Evolutionary conservation across 2,797 vertebrate species (phyloP), one percentile per base, ranked within the genome.

Genomic region (Lepidocolaptes lacrymiger): DNA sequence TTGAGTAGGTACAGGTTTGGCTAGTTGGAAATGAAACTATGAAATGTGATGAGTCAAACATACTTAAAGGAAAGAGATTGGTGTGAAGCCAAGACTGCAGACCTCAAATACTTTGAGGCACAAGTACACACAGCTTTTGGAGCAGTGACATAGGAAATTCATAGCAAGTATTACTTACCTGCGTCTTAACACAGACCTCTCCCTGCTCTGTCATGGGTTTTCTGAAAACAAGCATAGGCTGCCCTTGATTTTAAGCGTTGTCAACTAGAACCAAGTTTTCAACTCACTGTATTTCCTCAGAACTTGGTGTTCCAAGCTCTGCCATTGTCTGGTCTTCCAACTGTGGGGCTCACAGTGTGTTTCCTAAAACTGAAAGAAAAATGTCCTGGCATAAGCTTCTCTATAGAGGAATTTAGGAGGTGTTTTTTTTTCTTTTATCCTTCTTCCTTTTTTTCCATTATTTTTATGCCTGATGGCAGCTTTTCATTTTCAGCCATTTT

Each of bases 1-100:
- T 73, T 86, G 91, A 93, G 88, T 95, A 82, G 89, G 90, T 96
- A 95, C 98, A 96, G 97, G 98, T 97, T 97, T 96, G 97, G 94
- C 95, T 86, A 95, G 97, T 95, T 97, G 92, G 93, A 97, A 97
- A 96, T 95, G 84, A 92, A 94, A 84, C 97, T 90, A 85, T 92
- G 95, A 96, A 96, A 97, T 91, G 80, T 87, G 96, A 89, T 97
- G 97, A 98, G 96, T 98, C 97, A 97, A 58, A 78, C 76, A 58
- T 92, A 89, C 93, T 95, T 92, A 86, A 93, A 84, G 75, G 51
- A 77, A 77, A 54, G 85, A 84, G 93, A 76, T 48, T 88, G 92
- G 85, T 75, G 63, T 88, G 91, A 82, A 89, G 85, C 85, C 91
- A 80, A 85, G 14, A 73, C 93, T 95, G 51, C 72, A 88, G 92